A percentile compares a stretch with the other conserved stretches of the same genome.
Evolutionary conservation across 2,888 invertebrate species (phyloP).

Genomic region (Pristionchus mayeri): DNA sequence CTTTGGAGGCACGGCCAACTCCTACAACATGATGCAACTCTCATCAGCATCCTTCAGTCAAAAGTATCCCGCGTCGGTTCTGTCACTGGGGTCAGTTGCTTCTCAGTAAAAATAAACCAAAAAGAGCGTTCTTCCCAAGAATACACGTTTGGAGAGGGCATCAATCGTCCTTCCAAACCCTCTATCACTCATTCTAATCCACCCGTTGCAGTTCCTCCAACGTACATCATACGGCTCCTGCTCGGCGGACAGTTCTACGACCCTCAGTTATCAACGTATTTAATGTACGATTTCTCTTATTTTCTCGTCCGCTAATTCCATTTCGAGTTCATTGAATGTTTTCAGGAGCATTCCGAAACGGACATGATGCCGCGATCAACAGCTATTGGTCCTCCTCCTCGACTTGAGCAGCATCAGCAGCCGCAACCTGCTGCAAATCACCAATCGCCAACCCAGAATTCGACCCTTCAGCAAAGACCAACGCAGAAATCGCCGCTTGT

Average conservation of each 20-base stretch:
- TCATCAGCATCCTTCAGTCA: slow-evolving; percentile 40
- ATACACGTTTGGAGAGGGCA: not conserved
- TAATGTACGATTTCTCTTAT: slow-evolving; percentile 48
- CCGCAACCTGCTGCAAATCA: not conserved
- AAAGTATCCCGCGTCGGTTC: slow-evolving; percentile 16
- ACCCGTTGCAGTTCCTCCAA: slow-evolving; percentile 24
- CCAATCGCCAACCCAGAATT: not conserved
- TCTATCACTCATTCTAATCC: slow-evolving; percentile 9
- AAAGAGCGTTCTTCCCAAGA: not conserved
- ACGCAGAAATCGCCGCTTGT: not conserved
- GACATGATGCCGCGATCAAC: slow-evolving; percentile 20
- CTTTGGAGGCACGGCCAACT: slow-evolving; percentile 19
- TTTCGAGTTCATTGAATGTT: not conserved
- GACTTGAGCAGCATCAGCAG: not conserved
- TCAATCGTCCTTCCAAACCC: not conserved
- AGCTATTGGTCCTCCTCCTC: not conserved
- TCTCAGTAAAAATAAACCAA: not conserved
- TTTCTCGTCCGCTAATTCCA: not conserved
- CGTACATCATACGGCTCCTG: slow-evolving; percentile 57
- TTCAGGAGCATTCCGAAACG: not conserved
- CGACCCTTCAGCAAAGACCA: not conserved
- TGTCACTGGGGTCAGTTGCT: not conserved
- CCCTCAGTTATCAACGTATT: slow-evolving; percentile 63
- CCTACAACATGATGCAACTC: slow-evolving; percentile 29
- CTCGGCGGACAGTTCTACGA: slow-evolving; percentile 56